phyloP scores from a whole-genome alignment of 2,797 vertebrate species.

The Pantherophis vulpinus region DNA sequence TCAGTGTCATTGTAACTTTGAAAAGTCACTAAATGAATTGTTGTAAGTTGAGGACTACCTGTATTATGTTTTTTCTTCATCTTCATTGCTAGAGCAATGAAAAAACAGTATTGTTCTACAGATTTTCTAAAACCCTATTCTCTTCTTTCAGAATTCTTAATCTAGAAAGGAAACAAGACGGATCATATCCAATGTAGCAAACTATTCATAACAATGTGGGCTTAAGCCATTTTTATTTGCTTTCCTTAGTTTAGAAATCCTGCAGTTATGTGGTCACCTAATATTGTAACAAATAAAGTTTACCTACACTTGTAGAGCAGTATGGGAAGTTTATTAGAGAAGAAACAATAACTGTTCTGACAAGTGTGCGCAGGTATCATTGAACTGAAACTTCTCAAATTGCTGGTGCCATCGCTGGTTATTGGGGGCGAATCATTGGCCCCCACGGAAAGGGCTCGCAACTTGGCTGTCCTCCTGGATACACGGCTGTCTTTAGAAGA shows the following conservation, averaged over 20 bases:
- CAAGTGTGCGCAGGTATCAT: neutral
- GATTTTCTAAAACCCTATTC: neutral
- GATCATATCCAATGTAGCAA: neutral
- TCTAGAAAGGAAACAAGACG: neutral
- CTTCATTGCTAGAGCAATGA: neutral
- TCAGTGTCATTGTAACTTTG: too few species aligned
- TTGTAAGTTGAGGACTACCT: too few species aligned
- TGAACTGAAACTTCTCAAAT: neutral
- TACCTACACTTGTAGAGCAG: neutral
- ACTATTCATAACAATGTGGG: neutral
- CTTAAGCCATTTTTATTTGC: neutral
- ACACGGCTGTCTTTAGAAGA: too few species aligned
- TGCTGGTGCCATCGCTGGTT: too few species aligned
- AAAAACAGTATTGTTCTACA: neutral
- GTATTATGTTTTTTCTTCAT: neutral
- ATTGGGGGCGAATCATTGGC: too few species aligned
- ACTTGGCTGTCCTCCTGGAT: too few species aligned
- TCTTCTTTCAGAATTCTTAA: neutral
- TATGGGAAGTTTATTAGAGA: neutral
- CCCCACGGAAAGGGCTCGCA: too few species aligned
- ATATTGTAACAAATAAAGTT: neutral
- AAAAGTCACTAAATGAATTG: too few species aligned
- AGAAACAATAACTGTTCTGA: neutral
- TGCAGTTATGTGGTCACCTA: neutral
- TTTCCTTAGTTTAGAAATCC: neutral